These are phyloP conservation scores for Drosophila tsacasi DNA, from an alignment of 1,140 invertebrate species.

Conservation along the genomic window DNA sequence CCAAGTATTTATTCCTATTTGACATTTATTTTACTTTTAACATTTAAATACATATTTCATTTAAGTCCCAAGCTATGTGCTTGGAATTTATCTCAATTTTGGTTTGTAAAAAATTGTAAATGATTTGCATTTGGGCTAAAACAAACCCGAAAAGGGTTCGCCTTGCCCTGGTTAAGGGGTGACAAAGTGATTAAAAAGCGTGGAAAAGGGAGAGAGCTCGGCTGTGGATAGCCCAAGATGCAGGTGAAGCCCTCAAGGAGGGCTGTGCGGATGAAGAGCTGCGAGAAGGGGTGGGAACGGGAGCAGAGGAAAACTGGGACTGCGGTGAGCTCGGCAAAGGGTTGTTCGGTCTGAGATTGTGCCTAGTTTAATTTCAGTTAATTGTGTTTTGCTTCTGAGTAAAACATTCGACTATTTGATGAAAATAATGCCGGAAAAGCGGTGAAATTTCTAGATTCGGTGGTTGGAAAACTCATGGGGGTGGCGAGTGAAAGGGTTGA, in stretches of 20 bases:
- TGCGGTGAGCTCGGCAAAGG: constrained; percentile 49
- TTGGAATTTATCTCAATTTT: constrained; percentile 63
- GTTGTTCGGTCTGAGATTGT: constrained; percentile 62
- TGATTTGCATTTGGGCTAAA: constrained; percentile 71
- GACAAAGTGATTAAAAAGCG: constrained; percentile 81
- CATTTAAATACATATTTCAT: not conserved
- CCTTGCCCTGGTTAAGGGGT: constrained; percentile 55
- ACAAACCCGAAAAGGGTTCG: constrained; percentile 65
- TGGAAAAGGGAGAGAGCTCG: constrained; percentile 44
- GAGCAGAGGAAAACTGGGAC: constrained; percentile 5
- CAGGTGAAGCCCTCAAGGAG: constrained; percentile 60
- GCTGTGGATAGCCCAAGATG: constrained; percentile 50
- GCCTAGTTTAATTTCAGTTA: constrained; percentile 83
- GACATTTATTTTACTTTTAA: not conserved
- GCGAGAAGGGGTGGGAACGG: not conserved
- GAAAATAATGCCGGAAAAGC: constrained; percentile 75
- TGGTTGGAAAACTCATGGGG: constrained; percentile 48
- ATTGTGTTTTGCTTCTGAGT: constrained; percentile 74
- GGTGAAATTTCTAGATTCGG: constrained; percentile 59
- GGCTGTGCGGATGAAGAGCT: not conserved
- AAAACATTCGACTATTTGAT: constrained; percentile 77
- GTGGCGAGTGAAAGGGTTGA: constrained; percentile 27
- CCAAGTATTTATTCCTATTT: not conserved
- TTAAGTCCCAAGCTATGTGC: not conserved
- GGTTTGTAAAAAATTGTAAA: constrained; percentile 64